These are phyloP conservation scores for Hypsibius dujardini DNA, from an alignment of 1,140 invertebrate genomes.

Conservation along the genomic window DNA sequence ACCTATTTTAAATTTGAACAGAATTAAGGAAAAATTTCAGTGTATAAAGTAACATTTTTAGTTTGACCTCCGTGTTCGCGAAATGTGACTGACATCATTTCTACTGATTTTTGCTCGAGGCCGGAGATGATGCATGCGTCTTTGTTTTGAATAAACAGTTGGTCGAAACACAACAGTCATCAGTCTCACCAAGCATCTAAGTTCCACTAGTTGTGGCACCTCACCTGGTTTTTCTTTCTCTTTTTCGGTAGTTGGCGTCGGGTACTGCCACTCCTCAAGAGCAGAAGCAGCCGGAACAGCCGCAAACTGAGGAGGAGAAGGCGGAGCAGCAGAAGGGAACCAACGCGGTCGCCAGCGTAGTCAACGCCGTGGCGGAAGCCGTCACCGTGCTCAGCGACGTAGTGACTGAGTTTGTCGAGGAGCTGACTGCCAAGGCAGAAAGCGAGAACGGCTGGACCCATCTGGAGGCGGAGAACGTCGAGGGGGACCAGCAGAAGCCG, in stretches of 20 bases:
- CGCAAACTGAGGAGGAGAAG: conserved; percentile 18
- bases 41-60: too few relatives aligned
- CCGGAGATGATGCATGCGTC: too few relatives aligned
- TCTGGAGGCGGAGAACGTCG: neutral
- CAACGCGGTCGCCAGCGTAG: conserved; percentile 12
- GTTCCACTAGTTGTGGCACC: too few relatives aligned
- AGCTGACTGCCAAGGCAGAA: neutral
- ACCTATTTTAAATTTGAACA: too few relatives aligned
- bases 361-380: neutral
- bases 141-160: too few relatives aligned
- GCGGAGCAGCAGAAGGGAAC: conserved; percentile 20
- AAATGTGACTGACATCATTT: too few relatives aligned
- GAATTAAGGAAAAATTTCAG: too few relatives aligned
- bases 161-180: too few relatives aligned
- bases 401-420: neutral
- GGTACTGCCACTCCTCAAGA: too few relatives aligned
- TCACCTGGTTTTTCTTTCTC: neutral
- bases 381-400: neutral
- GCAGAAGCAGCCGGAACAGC: neutral
- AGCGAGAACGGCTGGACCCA: neutral
- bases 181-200: too few relatives aligned
- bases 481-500: conserved; percentile 14
- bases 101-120: too few relatives aligned
- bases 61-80: too few relatives aligned
- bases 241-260: neutral